These are phyloP conservation scores for Philotrypesis tridentata DNA, from an alignment of 1,140 invertebrate genomes.

Conservation along the genomic window DNA sequence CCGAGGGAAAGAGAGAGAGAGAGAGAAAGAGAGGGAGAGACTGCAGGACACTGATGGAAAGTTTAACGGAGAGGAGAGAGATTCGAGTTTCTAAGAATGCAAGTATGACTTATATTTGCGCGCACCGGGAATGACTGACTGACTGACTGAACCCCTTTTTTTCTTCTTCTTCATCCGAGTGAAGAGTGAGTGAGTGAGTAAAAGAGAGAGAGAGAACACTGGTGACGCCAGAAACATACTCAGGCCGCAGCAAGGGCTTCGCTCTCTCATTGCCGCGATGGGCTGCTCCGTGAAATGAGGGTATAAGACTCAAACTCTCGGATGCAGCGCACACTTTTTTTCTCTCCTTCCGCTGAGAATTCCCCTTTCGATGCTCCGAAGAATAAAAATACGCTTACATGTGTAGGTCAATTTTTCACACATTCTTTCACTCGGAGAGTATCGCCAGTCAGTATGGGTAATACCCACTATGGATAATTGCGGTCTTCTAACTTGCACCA, in stretches of 20 bases:
- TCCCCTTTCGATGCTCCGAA: too few species aligned
- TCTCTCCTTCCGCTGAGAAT: too few species aligned
- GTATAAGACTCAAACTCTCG: too few species aligned
- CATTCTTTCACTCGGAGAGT: too few species aligned
- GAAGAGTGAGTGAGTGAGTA: not conserved
- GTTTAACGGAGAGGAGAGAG: not conserved
- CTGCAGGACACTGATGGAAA: conserved; percentile 38
- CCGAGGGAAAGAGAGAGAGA: not conserved
- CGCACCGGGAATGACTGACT: conserved; percentile 27
- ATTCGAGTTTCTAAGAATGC: conserved; percentile 44
- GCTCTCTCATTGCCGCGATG: conserved; percentile 12
- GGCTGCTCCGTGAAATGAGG: conserved; percentile 20
- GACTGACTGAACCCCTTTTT: conserved; percentile 21
- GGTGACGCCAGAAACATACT: conserved; percentile 38
- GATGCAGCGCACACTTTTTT: too few species aligned
- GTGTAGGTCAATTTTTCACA: too few species aligned
- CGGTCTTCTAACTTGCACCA: too few species aligned
- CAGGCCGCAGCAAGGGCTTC: not conserved
- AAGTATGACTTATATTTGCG: conserved; percentile 37
- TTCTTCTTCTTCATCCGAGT: conserved; percentile 37
- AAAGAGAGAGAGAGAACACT: too few species aligned
- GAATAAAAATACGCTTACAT: too few species aligned
- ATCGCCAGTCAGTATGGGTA: too few species aligned
- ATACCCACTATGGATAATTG: too few species aligned
- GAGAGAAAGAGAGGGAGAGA: too few species aligned